Base-by-base conservation (phyloP, 1,140 invertebrate species). In the Lucilia sericata region DNA sequence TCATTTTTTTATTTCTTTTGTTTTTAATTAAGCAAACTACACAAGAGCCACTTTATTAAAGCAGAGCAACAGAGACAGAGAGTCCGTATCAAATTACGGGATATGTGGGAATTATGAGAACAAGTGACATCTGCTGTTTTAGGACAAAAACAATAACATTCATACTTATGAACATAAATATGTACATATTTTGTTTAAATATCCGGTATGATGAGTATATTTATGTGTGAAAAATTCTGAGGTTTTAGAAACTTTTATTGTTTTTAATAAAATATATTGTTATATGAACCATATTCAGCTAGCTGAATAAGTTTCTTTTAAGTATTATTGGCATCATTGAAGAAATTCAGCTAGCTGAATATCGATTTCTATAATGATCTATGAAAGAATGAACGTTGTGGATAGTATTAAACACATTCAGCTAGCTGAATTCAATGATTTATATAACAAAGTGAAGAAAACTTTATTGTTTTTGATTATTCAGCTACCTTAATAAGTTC, bases 21-120 rank as follows among this genome's bases (percentile, higher is more conserved):
- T 42, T 76, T 13, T 25, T 75, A 34, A 17, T 55, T 55, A n/a
- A 17, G 13, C 17, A 55, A 55, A 14, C 25, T 30, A 55, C 49
- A 7, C 8, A 14, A 55, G 51, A 55, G 51, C 51, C 51, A 55
- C 51, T 55, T 55, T 42, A 42, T 42, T 42, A 42, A 42, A 42
- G 51, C 17, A 55, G 51, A 2, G 51, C 9, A 55, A 14, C 42
- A 55, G 51, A 55, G 51, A 55, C 51, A 21, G 65, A 70, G 55
- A 42, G 75, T n/a, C 36, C 5, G 76, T 80, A 51, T 80, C 76
- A 80, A 80, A 80, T 80, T 80, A 80, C 76, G 76, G 76, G 76
- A 80, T 51, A 80, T 51, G 76, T 80, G 76, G 76, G 42, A 80
- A 80, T 80, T 49, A 80, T 80, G 76, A 80, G 76, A 80, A 80